These are phyloP conservation scores for Oreochromis mossambicus DNA, from an alignment of 2,797 vertebrate species.

Conservation along the genomic window DNA sequence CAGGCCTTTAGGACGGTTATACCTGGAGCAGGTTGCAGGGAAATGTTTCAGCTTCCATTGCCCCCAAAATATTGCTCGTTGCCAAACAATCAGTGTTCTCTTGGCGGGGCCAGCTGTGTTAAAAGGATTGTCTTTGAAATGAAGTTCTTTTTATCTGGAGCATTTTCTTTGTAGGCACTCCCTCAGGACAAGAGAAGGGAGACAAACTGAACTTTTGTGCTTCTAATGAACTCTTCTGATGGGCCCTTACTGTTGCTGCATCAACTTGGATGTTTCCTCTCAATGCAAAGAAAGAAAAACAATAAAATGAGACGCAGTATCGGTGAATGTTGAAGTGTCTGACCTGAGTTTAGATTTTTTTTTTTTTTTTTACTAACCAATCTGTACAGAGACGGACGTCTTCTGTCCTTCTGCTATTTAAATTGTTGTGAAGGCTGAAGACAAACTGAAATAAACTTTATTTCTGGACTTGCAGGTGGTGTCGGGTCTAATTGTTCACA, in stretches of 20 bases:
- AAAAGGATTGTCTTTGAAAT: not conserved
- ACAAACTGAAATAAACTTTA: slow-evolving; percentile 36
- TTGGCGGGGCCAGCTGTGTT: accelerated
- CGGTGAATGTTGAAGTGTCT: not conserved
- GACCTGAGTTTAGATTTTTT: not conserved
- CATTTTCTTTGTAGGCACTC: not conserved
- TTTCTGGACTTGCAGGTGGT: not conserved
- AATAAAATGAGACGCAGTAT: not conserved
- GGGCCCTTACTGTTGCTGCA: not conserved
- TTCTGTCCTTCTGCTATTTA: not conserved
- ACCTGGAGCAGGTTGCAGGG: not conserved
- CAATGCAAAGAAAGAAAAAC: not conserved
- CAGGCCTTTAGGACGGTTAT: not conserved
- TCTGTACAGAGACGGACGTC: not conserved
- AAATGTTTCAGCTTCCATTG: not conserved
- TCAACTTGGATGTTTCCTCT: not conserved
- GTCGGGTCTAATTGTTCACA: not conserved
- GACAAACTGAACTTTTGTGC: not conserved
- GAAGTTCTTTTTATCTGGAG: not conserved
- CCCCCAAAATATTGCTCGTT: not conserved
- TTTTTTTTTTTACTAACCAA: not conserved
- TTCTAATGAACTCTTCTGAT: not conserved
- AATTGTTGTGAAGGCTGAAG: not conserved
- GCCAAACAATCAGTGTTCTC: not conserved
- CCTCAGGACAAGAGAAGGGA: not conserved